Evolutionary conservation across 2,888 invertebrate genomes (phyloP).

Genomic region (Clivina fossor): DNA sequence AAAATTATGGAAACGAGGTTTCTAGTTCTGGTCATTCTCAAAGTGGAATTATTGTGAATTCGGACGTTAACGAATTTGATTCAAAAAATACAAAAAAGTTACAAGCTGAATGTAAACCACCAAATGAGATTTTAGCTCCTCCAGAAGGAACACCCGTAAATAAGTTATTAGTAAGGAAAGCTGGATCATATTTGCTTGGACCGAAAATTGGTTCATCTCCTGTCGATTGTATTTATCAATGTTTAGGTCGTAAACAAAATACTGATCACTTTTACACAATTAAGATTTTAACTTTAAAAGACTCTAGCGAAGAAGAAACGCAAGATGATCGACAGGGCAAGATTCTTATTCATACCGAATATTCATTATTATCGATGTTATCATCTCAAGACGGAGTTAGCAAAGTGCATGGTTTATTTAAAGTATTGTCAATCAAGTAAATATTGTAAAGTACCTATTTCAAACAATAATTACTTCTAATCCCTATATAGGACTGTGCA

Average conservation of each 20-base stretch:
- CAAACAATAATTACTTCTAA: constrained; percentile 24
- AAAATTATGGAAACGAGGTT: too few species aligned
- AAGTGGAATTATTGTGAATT: too few species aligned
- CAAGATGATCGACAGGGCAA: constrained; percentile 78
- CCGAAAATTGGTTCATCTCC: constrained; percentile 72
- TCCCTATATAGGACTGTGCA: constrained; percentile 64
- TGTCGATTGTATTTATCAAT: constrained; percentile 75
- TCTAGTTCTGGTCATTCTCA: too few species aligned
- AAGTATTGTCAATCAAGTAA: constrained; percentile 55
- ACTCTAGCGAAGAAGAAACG: constrained; percentile 61
- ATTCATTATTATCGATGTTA: constrained; percentile 68
- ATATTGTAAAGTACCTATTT: neutral
- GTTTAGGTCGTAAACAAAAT: constrained; percentile 69
- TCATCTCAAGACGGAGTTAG: constrained; percentile 72
- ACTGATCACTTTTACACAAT: constrained; percentile 71
- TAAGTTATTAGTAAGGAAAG: constrained; percentile 59
- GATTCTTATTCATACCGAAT: constrained; percentile 76
- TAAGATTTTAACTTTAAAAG: constrained; percentile 59
- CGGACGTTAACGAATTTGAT: neutral
- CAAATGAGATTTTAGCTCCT: too few species aligned
- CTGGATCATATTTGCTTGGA: constrained; percentile 70
- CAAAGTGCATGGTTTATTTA: constrained; percentile 75
- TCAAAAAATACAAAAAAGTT: constrained; percentile 48
- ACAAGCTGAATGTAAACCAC: too few species aligned
- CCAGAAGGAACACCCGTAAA: constrained; percentile 58